Percentiles rank a stretch among this genome's conserved stretches.
Evolutionary conservation across 2,113 vertebrate species (phyloP).

Genomic region (Sinocyclocheilus maitianheensis): DNA sequence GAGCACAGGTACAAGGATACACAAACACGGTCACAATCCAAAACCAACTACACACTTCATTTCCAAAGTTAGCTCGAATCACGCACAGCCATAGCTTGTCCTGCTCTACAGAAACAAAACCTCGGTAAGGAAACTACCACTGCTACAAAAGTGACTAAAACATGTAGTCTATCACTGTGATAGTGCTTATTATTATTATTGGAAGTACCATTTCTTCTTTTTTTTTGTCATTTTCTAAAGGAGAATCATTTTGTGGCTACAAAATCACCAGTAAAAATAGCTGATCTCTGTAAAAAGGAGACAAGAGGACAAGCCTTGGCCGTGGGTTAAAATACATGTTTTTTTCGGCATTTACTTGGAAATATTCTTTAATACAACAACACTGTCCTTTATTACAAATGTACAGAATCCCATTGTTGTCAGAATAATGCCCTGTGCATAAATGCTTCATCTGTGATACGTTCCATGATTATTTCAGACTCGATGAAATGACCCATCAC

Average conservation of each 20-base stretch:
- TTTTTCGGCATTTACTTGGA: slow-evolving; percentile 59
- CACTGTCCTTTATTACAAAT: slow-evolving; percentile 78
- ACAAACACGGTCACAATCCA: slow-evolving; percentile 79
- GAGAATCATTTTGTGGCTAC: slow-evolving; percentile 73
- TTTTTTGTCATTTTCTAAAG: slow-evolving; percentile 64
- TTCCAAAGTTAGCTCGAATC: slow-evolving; percentile 68
- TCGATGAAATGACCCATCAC: slow-evolving; percentile 66
- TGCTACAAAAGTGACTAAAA: slow-evolving; percentile 77
- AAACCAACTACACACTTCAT: slow-evolving; percentile 73
- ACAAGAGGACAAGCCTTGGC: slow-evolving; percentile 78
- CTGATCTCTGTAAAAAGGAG: slow-evolving; percentile 81
- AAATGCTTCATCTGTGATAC: slow-evolving; percentile 66
- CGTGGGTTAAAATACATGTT: slow-evolving; percentile 60
- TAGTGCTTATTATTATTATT: slow-evolving; percentile 72
- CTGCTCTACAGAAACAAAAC: slow-evolving; percentile 74
- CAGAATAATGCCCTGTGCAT: slow-evolving; percentile 79
- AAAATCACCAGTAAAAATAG: slow-evolving; percentile 84
- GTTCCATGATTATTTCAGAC: slow-evolving; percentile 60
- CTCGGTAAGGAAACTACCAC: slow-evolving; percentile 73
- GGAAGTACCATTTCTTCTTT: slow-evolving; percentile 57
- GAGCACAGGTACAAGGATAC: slow-evolving; percentile 78
- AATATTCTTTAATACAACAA: slow-evolving; percentile 75
- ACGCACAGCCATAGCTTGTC: slow-evolving; percentile 77
- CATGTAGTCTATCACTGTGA: slow-evolving; percentile 74
- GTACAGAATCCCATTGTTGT: slow-evolving; percentile 76